phyloP scores from a whole-genome alignment of 1,140 invertebrate species.

The Geopemphigus sp. region DNA sequence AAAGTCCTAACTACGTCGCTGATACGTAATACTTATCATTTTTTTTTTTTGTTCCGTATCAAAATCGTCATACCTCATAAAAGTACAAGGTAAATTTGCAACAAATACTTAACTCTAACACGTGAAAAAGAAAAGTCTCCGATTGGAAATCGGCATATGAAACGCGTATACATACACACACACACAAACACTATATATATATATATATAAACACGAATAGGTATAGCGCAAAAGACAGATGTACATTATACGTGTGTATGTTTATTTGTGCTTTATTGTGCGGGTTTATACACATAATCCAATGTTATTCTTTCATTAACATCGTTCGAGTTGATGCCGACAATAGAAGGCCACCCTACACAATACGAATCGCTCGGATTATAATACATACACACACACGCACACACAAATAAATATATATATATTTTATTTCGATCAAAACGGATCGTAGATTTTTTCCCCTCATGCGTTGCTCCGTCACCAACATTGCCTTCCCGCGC shows the following conservation, averaged over 20 bases:
- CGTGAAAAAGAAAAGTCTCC: not conserved
- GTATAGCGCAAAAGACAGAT: conserved; percentile 15
- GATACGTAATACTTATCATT: too few species aligned
- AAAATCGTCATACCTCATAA: too few species aligned
- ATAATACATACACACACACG: conserved; percentile 34
- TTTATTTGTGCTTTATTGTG: conserved; percentile 50
- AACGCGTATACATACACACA: too few species aligned
- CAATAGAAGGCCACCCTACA: conserved; percentile 46
- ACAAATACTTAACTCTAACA: too few species aligned
- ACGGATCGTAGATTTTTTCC: conserved; percentile 40
- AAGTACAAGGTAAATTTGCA: too few species aligned
- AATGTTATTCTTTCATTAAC: conserved; percentile 50
- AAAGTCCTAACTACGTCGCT: too few species aligned
- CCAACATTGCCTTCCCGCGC: not conserved
- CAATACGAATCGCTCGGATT: conserved; percentile 38
- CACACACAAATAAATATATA: not conserved
- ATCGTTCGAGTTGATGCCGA: conserved; percentile 48
- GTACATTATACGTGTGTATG: conserved; percentile 46
- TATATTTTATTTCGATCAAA: conserved; percentile 44
- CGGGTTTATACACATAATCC: conserved; percentile 50
- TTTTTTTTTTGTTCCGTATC: too few species aligned
- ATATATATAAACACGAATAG: not conserved
- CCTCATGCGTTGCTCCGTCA: not conserved
- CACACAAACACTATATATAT: too few species aligned
- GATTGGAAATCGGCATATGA: conserved; percentile 4